Base-by-base conservation (phyloP, 2,888 invertebrate genomes). In the Thecocarcelia acutangulata region DNA sequence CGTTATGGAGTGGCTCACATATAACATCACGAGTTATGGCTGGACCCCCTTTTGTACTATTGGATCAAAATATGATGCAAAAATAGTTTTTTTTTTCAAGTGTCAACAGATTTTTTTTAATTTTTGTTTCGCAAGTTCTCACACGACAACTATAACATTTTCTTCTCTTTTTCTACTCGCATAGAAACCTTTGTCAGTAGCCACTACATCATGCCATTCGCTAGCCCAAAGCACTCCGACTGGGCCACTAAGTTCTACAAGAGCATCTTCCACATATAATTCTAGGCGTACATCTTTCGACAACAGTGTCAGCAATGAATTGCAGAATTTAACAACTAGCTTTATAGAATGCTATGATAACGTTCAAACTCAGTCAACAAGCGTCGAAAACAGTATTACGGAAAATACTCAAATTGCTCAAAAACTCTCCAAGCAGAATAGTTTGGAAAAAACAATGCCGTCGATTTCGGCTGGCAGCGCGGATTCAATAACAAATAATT, bases 231-330 rank as follows among this genome's bases (percentile, higher is more conserved):
- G 84, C 68, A 88, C 88, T 11, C 88, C 90, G 17, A 88, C 87
- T 24, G 90, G 87, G 3, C 83, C 84, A 12, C 79, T 87, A 24
- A 86, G 86, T 21, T 88, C 88, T 33, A 87, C 89, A 9, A 86
- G 87, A 24, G 87, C 86, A n/a, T 89, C 90, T 3, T 91, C 91
- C 4, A 88, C 89, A 0, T 90, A 88, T 64, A 90, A 89, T 82
- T 91, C 91, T 6, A 86, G 90, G 5, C 88, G 90, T 13, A 89
- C 91, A 4, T 91, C 91, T 2, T 82, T 90, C 12, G 90, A 91
- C 75, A 88, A 89, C 73, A 89, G 89, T 76, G 79, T 86, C 59
- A 85, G 85, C n/a, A 87, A 87, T 17, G 90, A 90, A 54, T 84
- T 90, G 70, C 87, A 87, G 21, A 75, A 88, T 78, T 84, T 88